These are phyloP conservation scores for Arbacia lixula DNA, from an alignment of 53 echinoderm and acorn worm genomes.

Conservation along the genomic window DNA sequence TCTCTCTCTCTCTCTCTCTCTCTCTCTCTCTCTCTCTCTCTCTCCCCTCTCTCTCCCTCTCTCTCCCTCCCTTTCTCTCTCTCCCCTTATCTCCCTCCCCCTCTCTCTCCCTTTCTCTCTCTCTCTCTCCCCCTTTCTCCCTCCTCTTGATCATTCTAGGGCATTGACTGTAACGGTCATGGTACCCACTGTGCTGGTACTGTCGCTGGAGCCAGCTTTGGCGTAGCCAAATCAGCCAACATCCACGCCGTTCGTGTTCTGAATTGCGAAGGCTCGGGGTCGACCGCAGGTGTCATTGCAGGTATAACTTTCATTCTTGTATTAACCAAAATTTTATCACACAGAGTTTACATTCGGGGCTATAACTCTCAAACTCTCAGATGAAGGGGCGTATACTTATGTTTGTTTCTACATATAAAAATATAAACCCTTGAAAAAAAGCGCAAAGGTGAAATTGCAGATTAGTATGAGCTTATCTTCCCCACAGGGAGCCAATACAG, in stretches of 20 bases:
- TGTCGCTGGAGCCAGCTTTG: conserved; percentile 18
- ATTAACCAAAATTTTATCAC: too few relatives aligned
- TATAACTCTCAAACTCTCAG: too few relatives aligned
- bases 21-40: neutral
- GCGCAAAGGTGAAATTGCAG: too few relatives aligned
- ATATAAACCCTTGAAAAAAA: too few relatives aligned
- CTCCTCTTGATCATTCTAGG: neutral
- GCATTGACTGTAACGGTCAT: conserved; percentile 22
- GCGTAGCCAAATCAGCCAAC: conserved; percentile 18
- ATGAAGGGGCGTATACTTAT: too few relatives aligned
- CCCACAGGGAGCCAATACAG: too few relatives aligned
- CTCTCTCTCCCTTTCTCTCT: neutral
- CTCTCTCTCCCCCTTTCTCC: neutral
- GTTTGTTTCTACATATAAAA: too few relatives aligned
- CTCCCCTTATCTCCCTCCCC: neutral
- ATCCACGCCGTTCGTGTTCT: conserved; percentile 9
- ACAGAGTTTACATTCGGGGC: too few relatives aligned
- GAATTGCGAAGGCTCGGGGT: conserved; percentile 3
- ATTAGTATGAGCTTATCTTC: too few relatives aligned
- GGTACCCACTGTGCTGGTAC: conserved; percentile 45
- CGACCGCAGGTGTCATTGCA: conserved; percentile 6
- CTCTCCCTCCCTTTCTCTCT: neutral
- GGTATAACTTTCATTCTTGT: too few relatives aligned
- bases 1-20: neutral
- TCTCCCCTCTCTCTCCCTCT: neutral